A percentile compares a stretch with the other conserved stretches of the same genome.
Conservation (phyloP, 2,888 invertebrate genomes). For the Aethes cnicana region DNA sequence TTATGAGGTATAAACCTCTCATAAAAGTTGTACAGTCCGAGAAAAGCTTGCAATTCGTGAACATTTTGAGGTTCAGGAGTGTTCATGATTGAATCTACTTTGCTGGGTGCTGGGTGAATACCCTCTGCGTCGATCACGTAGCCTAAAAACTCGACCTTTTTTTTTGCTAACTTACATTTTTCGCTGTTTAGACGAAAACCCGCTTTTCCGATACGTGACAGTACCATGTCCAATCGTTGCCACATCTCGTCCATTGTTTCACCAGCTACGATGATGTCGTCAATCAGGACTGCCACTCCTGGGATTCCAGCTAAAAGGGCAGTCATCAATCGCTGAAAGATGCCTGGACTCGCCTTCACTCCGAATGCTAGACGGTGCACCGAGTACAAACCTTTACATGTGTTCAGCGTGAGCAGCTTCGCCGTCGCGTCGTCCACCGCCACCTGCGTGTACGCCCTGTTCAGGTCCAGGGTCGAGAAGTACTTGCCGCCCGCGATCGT, state of each 20-base stretch:
- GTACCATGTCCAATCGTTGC: slow-evolving; percentile 19
- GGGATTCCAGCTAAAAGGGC: slow-evolving; percentile 29
- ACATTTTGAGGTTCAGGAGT: slow-evolving; percentile 29
- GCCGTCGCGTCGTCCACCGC: slow-evolving; percentile 31
- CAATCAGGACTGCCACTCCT: slow-evolving; percentile 32
- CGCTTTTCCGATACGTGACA: slow-evolving; percentile 24
- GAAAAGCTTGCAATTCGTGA: slow-evolving; percentile 23
- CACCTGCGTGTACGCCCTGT: slow-evolving; percentile 36
- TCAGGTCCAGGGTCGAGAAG: slow-evolving; percentile 35
- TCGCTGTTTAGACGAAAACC: slow-evolving; percentile 24
- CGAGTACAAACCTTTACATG: too few species aligned
- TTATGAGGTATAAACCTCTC: slow-evolving; percentile 29
- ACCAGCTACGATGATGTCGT: slow-evolving; percentile 32
- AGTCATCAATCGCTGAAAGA: slow-evolving; percentile 34
- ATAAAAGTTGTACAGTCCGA: slow-evolving; percentile 31
- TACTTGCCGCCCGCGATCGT: slow-evolving; percentile 32
- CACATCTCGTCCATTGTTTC: slow-evolving; percentile 22
- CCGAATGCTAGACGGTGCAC: too few species aligned
- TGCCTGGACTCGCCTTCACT: too few species aligned
- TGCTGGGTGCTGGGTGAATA: slow-evolving; percentile 18
- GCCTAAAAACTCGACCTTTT: slow-evolving; percentile 26
- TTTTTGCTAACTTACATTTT: slow-evolving; percentile 26
- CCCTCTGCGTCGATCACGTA: slow-evolving; percentile 26
- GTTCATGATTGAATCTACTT: slow-evolving; percentile 28
- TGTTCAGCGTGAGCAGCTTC: too few species aligned